Evolutionary conservation across 35 echinoderm and acorn worm species (phyloP), one percentile per base, ranked within the genome.

Genomic region (Amphiura filiformis): DNA sequence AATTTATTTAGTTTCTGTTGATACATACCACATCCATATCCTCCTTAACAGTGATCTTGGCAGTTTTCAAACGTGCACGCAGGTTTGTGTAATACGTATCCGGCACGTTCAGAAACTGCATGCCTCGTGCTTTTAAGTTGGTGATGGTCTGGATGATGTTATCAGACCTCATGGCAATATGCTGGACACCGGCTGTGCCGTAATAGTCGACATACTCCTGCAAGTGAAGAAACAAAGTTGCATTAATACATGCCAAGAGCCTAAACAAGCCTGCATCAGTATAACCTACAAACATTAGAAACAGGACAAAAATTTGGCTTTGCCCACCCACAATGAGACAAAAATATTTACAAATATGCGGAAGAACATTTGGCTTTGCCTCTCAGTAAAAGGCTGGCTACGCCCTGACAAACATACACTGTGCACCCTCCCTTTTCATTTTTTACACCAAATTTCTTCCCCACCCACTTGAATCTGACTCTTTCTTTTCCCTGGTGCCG

Each of bases 401-500:
- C n/a, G n/a, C n/a, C n/a, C n/a, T n/a, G n/a, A n/a, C n/a, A n/a
- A n/a, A n/a, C n/a, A n/a, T n/a, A n/a, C n/a, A n/a, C n/a, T n/a
- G n/a, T n/a, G n/a, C n/a, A n/a, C n/a, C n/a, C n/a, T n/a, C n/a
- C n/a, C n/a, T n/a, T n/a, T n/a, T n/a, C n/a, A n/a, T n/a, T n/a
- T n/a, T n/a, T n/a, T n/a, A n/a, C n/a, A n/a, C n/a, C n/a, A n/a
- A n/a, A n/a, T n/a, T n/a, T n/a, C n/a, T n/a, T n/a, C n/a, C n/a
- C n/a, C n/a, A n/a, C n/a, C 33, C 90, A 99, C 96, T 93, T 99
- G 96, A 35, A 99, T 99, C 77, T 94, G 93, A 75, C 96, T 99
- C 79, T 92, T 99, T n/a, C 89, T 42, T 80, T 94, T 92, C 18
- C 96, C 96, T 75, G 83, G 86, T 22, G 93, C 96, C 5, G 96